Percentiles rank a stretch among this genome's conserved stretches.
phyloP scores from a whole-genome alignment of 2,113 vertebrate species.

The Polypterus senegalus region DNA sequence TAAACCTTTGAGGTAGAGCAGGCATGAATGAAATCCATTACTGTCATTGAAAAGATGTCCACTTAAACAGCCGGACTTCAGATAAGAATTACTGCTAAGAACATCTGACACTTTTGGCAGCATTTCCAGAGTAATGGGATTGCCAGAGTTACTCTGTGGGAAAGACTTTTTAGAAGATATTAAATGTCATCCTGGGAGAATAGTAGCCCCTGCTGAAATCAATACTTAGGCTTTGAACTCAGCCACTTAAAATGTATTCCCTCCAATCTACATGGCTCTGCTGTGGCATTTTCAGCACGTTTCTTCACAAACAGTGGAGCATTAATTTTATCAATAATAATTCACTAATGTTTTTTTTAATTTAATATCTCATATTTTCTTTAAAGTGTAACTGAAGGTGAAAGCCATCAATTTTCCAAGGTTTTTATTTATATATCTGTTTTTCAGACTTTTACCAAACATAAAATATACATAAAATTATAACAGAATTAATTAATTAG shows the following conservation, averaged over 20 bases:
- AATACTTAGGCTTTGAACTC: slow-evolving; percentile 1
- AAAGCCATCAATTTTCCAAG: no score
- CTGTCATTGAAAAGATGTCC: background rate
- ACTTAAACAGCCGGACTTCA: slow-evolving; percentile 2
- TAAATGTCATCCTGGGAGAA: slow-evolving; percentile 6
- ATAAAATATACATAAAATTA: no score
- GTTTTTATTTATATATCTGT: no score
- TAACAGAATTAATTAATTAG: no score
- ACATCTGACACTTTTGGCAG: background rate
- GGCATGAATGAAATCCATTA: no score
- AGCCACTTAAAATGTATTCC: slow-evolving; percentile 6
- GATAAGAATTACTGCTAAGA: background rate
- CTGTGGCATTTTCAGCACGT: background rate
- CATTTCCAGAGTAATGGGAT: background rate
- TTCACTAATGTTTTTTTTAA: no score
- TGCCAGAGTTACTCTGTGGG: slow-evolving; percentile 1
- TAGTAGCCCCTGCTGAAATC: slow-evolving; percentile 4
- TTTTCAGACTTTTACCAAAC: no score
- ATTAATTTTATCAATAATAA: no score
- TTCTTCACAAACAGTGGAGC: background rate
- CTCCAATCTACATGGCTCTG: background rate
- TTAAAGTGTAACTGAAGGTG: no score
- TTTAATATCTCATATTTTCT: no score
- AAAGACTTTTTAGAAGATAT: slow-evolving; percentile 2
- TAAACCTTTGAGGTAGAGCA: no score